phyloP scores from a whole-genome alignment of 2,888 invertebrate genomes.

The Bruchidius siliquastri region DNA sequence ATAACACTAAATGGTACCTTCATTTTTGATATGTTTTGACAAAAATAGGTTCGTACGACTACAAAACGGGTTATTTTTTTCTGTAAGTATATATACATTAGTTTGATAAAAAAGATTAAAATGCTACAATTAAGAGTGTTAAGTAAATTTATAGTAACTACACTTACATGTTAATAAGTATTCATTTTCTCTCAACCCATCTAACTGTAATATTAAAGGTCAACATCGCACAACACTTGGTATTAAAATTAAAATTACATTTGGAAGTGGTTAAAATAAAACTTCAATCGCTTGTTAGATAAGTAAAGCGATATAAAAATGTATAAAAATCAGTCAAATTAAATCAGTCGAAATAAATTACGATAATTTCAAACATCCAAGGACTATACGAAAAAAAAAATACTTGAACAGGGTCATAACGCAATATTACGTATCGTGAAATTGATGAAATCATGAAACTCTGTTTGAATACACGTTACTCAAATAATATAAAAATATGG shows the following conservation, averaged over 20 bases:
- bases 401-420: too few relatives aligned
- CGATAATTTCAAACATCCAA: neutral
- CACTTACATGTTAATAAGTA: neutral
- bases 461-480: too few relatives aligned
- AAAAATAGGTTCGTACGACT: slow-evolving; percentile 39
- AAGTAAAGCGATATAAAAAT: neutral
- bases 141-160: slow-evolving; percentile 4
- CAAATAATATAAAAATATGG: too few relatives aligned
- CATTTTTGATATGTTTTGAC: slow-evolving; percentile 38
- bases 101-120: slow-evolving; percentile 35
- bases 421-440: too few relatives aligned
- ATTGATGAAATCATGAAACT: too few relatives aligned
- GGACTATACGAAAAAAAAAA: too few relatives aligned
- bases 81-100: slow-evolving; percentile 32
- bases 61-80: slow-evolving; percentile 32
- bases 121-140: slow-evolving; percentile 23
- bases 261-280: slow-evolving; percentile 3
- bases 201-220: neutral
- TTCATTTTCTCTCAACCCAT: neutral
- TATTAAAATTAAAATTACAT: slow-evolving; percentile 6
- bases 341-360: neutral
- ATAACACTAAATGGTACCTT: neutral
- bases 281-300: neutral
- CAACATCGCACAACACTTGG: neutral
- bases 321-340: neutral